Evolutionary conservation across 2,888 invertebrate genomes (phyloP), one percentile per base, ranked within the genome.

Genomic region (Drosophila barbarae): DNA sequence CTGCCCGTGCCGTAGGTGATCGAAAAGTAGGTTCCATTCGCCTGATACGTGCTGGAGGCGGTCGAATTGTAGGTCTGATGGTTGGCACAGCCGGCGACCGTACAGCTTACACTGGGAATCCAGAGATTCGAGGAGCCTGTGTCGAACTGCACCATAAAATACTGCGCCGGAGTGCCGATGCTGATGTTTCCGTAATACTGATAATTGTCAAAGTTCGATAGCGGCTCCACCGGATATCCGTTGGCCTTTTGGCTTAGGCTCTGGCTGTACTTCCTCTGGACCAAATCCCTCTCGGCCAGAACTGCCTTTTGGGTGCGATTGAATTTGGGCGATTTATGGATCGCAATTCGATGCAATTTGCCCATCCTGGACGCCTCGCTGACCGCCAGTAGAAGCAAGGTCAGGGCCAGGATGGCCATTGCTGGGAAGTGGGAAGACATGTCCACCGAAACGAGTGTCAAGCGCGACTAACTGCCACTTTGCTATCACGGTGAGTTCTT

Each of bases 111-210:
- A 28, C 98, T 98, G 10, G 99, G 99, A 57, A 99, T 94, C 99
- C 99, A 99, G 69, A 99, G 92, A 90, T 99, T 99, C 54, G 98
- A 97, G 28, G 98, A 98, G 66, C 98, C 99, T 0, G 98, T 99
- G 90, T 99, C 99, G 90, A 99, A 99, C 71, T 99, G 94, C 63
- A 99, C 98, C 85, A 93, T 93, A 90, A 98, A 98, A 8, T 90
- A 90, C 90, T 99, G 98, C 50, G 95, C 93, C 15, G 98, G 98
- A 52, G 92, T 94, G 56, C 99, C 98, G 90, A 99, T 95, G 2
- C 92, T 91, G 80, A 99, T 98, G 9, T 93, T 93, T 13, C 98
- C 98, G 91, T 95, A 98, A 90, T 98, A 99, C 88, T 98, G 97
- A 58, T 97, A 95, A 90, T 98, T 97, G 72, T 97, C 90, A 86